Conservation (phyloP, 2,888 invertebrate species). For the Tanytarsus gracilentus region DNA sequence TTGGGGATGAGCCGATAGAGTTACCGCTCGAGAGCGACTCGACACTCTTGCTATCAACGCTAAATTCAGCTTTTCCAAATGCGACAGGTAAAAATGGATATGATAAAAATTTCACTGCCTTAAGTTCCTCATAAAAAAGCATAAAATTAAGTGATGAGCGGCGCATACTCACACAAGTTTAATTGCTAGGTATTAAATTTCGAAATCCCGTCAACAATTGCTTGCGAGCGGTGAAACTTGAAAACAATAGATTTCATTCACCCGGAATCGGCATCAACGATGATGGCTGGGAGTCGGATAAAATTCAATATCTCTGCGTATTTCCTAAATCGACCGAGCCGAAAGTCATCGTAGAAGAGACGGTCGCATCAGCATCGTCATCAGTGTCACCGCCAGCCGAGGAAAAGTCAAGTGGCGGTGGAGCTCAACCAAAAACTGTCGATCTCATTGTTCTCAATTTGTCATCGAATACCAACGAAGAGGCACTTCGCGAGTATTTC, state of each 20-base stretch:
- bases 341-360: neutral
- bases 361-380: no score
- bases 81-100: neutral
- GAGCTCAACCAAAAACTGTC: conserved; percentile 13
- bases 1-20: conserved; percentile 6
- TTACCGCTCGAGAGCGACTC: conserved; percentile 1
- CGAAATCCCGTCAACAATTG: conserved; percentile 7
- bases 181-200: neutral
- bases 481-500: neutral
- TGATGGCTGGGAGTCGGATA: conserved; percentile 5
- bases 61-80: neutral
- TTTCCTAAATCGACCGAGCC: conserved; percentile 11
- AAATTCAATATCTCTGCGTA: conserved; percentile 11
- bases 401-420: neutral
- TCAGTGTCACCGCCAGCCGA: neutral
- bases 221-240: conserved; percentile 10
- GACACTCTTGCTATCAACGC: conserved; percentile 5
- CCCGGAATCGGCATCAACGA: neutral
- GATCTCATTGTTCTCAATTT: conserved; percentile 24
- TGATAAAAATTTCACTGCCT: neutral
- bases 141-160: neutral
- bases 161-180: no score
- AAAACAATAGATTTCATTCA: neutral
- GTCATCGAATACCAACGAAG: conserved; percentile 1
- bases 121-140: neutral